Conservation (phyloP, 2,113 vertebrate species). For the Meriones unguiculatus region DNA sequence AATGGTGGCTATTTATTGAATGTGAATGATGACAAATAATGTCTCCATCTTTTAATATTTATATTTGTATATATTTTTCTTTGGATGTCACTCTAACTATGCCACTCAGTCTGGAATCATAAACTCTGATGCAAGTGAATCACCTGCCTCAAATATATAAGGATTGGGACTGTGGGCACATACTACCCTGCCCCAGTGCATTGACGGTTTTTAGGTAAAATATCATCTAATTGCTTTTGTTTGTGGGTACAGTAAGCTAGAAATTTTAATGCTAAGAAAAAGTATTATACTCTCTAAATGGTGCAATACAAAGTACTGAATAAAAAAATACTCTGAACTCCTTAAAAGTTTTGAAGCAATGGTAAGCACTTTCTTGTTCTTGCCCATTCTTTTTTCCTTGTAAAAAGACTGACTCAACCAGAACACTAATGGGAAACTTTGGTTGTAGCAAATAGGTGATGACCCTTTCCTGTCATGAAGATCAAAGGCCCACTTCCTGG, state of each 20-base stretch:
- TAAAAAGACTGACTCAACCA: slow-evolving; percentile 10
- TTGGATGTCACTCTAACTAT: background rate
- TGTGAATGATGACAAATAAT: background rate
- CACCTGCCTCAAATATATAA: background rate
- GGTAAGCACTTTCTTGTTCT: background rate
- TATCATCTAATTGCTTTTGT: background rate
- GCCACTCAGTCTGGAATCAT: background rate
- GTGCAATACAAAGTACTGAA: background rate
- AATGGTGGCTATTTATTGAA: background rate
- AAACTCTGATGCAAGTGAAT: background rate
- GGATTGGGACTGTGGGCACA: background rate
- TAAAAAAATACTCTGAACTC: background rate
- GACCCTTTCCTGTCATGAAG: background rate
- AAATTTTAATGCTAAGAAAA: background rate
- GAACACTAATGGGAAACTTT: slow-evolving; percentile 39
- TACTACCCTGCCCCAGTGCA: background rate
- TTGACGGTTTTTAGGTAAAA: background rate
- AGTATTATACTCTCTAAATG: background rate
- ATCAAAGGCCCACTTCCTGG: slow-evolving; percentile 15
- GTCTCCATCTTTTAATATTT: background rate
- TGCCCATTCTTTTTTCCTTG: background rate
- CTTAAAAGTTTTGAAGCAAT: background rate
- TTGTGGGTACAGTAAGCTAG: background rate
- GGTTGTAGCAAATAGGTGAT: background rate
- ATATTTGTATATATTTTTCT: background rate